These are phyloP conservation scores for Triplophysa rosa DNA, from an alignment of 2,113 vertebrate genomes.

Conservation along the genomic window DNA sequence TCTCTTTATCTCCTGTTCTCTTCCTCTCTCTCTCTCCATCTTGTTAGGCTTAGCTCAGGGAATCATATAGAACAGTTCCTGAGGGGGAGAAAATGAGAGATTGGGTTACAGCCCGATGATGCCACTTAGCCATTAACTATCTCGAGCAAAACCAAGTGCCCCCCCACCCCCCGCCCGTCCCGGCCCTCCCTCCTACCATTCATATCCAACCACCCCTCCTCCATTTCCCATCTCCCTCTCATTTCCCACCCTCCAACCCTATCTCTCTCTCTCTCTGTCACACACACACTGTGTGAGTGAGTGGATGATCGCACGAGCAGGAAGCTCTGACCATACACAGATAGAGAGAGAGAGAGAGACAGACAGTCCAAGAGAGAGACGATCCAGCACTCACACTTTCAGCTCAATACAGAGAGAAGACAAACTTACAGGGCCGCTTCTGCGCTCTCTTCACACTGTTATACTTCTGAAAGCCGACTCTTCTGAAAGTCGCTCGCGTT, in stretches of 20 bases:
- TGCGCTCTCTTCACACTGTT: slow-evolving; percentile 39
- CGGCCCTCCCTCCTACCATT: slow-evolving; percentile 57
- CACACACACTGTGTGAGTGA: slow-evolving; percentile 50
- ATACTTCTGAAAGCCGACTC: slow-evolving; percentile 39
- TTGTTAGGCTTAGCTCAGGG: slow-evolving; percentile 54
- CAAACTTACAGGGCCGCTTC: slow-evolving; percentile 63
- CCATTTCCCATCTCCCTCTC: slow-evolving; percentile 42
- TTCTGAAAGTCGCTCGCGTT: slow-evolving; percentile 30
- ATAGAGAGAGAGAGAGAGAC: slow-evolving; percentile 56
- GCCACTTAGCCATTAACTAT: slow-evolving; percentile 67
- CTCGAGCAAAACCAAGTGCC: slow-evolving; percentile 55
- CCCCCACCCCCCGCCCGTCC: slow-evolving; percentile 25
- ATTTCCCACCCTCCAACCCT: slow-evolving; percentile 31
- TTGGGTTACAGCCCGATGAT: slow-evolving; percentile 66
- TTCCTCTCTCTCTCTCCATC: slow-evolving; percentile 37
- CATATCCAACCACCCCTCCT: slow-evolving; percentile 57
- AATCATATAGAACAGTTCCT: slow-evolving; percentile 61
- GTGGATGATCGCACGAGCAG: slow-evolving; percentile 58
- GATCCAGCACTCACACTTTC: slow-evolving; percentile 74
- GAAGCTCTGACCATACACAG: slow-evolving; percentile 52
- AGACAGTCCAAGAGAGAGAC: slow-evolving; percentile 76
- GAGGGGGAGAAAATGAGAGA: slow-evolving; percentile 58
- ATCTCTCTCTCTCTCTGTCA: slow-evolving; percentile 32
- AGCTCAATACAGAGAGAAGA: slow-evolving; percentile 64
- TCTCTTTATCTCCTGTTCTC: slow-evolving; percentile 37